A percentile compares a stretch with the other conserved stretches of the same genome.
Evolutionary conservation across 2,888 invertebrate species (phyloP).

Genomic region (Eupithecia subumbrata): DNA sequence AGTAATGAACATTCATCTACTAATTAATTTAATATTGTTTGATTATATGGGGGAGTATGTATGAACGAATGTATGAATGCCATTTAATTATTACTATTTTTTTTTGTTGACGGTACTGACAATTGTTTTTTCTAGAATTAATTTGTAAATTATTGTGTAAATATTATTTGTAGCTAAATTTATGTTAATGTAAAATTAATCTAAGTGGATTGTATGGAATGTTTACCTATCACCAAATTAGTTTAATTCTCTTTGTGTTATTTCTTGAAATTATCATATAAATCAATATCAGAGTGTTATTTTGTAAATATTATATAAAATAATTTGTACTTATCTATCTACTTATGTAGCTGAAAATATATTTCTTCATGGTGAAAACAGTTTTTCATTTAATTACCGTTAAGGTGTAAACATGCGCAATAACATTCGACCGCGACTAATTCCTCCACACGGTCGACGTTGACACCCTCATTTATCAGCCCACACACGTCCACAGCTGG

Average conservation of each 20-base stretch:
- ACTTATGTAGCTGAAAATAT: slow-evolving; percentile 72
- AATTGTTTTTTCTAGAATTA: slow-evolving; percentile 29
- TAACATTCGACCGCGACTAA: background rate
- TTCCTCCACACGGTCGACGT: background rate
- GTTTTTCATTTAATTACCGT: slow-evolving; percentile 44
- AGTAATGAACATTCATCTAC: background rate
- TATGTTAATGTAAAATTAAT: slow-evolving; percentile 49
- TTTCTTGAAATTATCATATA: slow-evolving; percentile 41
- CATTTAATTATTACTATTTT: background rate
- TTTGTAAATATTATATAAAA: slow-evolving; percentile 67
- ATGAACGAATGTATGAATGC: background rate
- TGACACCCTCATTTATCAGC: background rate
- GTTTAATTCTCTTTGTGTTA: slow-evolving; percentile 56
- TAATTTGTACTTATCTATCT: slow-evolving; percentile 66
- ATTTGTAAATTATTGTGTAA: slow-evolving; percentile 65
- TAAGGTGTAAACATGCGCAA: background rate
- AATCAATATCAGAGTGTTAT: slow-evolving; percentile 54
- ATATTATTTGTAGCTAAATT: slow-evolving; percentile 47
- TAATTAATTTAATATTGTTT: background rate
- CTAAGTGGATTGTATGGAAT: slow-evolving; percentile 50
- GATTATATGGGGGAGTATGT: background rate
- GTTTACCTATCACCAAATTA: slow-evolving; percentile 63
- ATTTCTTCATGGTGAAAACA: slow-evolving; percentile 67
- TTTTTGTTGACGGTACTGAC: slow-evolving; percentile 43
- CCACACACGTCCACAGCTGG: background rate